phyloP scores from a whole-genome alignment of 2,888 invertebrate genomes.

The Cephalotes varians region DNA sequence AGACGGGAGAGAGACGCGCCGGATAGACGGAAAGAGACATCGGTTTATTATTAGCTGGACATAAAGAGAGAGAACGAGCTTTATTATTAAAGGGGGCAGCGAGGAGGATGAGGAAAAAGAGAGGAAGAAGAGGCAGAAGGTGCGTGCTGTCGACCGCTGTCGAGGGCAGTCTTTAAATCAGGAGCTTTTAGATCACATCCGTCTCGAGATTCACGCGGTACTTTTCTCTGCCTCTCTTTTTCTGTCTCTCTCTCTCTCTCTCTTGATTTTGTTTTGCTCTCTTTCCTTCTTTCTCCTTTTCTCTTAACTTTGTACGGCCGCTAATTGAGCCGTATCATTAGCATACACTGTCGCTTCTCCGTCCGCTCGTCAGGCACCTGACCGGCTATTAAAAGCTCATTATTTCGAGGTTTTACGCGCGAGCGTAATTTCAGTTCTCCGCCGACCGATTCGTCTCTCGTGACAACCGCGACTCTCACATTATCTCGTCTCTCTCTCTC shows the following conservation, averaged over 20 bases:
- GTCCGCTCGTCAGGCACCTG: conserved; percentile 44
- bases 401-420: conserved; percentile 59
- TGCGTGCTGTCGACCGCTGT: neutral
- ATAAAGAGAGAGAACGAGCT: conserved; percentile 8
- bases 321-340: conserved; percentile 79
- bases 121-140: neutral
- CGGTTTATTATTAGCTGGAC: conserved; percentile 26
- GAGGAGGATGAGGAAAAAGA: neutral
- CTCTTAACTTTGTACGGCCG: conserved; percentile 62
- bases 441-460: conserved; percentile 10
- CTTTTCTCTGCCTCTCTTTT: neutral
- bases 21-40: conserved; percentile 5
- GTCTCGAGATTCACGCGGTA: neutral
- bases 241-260: neutral
- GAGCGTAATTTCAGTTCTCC: conserved; percentile 40
- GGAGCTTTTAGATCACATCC: conserved; percentile 50
- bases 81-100: conserved; percentile 21
- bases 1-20: neutral
- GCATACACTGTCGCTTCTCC: conserved; percentile 65
- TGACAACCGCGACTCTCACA: conserved; percentile 39
- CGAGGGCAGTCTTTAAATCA: conserved; percentile 41
- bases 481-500: conserved; percentile 11
- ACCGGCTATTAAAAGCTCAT: conserved; percentile 71
- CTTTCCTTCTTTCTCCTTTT: neutral
- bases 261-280: conserved; percentile 52